Percentiles rank a stretch among this genome's conserved stretches.
Conservation (phyloP, 2,797 vertebrate species). For the Melanotaenia boesemani region DNA sequence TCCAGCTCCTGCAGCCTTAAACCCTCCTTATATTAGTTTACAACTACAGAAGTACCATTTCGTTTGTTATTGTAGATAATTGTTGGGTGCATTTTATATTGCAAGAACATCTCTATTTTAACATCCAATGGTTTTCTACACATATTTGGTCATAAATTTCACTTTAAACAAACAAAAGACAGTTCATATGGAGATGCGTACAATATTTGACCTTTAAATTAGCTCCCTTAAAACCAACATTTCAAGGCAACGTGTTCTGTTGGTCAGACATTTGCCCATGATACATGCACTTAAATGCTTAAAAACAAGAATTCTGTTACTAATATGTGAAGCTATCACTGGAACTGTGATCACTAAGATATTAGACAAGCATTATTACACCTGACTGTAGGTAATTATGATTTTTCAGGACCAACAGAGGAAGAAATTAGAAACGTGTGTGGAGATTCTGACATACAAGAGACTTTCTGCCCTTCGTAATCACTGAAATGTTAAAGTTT, state of each 20-base stretch:
- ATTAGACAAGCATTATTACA: background rate
- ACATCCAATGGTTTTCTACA: background rate
- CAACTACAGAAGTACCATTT: background rate
- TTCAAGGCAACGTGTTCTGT: background rate
- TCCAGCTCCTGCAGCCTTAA: background rate
- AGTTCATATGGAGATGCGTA: too few relatives aligned
- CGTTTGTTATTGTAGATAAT: background rate
- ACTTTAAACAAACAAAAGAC: too few relatives aligned
- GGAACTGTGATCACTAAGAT: background rate
- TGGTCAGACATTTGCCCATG: too few relatives aligned
- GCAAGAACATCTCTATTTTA: background rate
- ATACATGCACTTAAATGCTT: background rate
- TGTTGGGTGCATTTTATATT: background rate
- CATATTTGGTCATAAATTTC: background rate
- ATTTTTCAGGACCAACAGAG: background rate
- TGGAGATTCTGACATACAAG: background rate
- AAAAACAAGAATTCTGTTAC: background rate
- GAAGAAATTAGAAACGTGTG: background rate
- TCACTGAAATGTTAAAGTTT: background rate
- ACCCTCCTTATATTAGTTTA: background rate
- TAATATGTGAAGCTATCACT: background rate
- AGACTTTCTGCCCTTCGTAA: background rate
- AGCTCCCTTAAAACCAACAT: fast-evolving
- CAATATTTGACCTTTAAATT: background rate
- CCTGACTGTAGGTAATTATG: background rate